Evolutionary conservation across 2,797 vertebrate genomes (phyloP).

Genomic region (Sylvilagus floridanus): DNA sequence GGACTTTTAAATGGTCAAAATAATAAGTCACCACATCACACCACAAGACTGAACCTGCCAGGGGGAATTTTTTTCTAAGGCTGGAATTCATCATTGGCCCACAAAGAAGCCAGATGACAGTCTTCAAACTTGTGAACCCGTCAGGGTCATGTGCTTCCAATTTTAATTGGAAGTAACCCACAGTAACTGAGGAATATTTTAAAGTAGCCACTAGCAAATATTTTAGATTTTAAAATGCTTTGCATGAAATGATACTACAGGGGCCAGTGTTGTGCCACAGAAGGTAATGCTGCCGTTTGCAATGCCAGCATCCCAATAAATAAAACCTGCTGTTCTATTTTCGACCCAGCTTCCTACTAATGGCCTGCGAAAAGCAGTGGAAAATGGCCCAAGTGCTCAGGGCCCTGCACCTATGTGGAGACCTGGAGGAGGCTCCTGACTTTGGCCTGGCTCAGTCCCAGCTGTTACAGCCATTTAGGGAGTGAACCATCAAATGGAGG

Average conservation of each 20-base stretch:
- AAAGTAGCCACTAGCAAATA: background rate
- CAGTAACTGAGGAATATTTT: background rate
- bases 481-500: no score
- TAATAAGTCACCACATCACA: background rate
- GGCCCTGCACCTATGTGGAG: no score
- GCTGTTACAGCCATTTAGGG: no score
- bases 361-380: no score
- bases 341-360: no score
- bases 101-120: background rate
- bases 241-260: background rate
- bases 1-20: constrained; percentile 27
- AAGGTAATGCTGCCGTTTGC: no score
- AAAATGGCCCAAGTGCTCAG: no score
- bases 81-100: background rate
- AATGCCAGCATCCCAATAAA: no score
- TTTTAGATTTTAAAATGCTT: background rate
- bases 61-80: background rate
- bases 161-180: background rate
- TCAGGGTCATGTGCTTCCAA: background rate
- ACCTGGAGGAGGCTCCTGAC: no score
- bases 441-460: no score
- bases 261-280: no score
- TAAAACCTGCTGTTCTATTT: no score
- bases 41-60: background rate
- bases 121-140: background rate